Evolutionary conservation across 2,113 vertebrate genomes (phyloP).

Genomic region (Desmodus rotundus): DNA sequence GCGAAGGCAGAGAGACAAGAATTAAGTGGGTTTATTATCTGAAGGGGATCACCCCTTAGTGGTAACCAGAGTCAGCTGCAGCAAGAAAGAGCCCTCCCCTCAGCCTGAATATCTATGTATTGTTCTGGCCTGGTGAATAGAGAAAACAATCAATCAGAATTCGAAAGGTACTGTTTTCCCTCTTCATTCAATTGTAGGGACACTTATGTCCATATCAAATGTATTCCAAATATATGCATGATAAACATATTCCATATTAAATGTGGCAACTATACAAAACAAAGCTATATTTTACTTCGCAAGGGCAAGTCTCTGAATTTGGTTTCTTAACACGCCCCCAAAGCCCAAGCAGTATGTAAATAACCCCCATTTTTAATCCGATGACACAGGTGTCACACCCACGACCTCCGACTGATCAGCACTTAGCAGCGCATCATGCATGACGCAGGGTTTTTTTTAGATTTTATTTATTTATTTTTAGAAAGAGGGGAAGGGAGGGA

Average conservation of each 20-base stretch:
- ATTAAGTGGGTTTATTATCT: slow-evolving; percentile 89
- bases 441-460: no score
- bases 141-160: neutral
- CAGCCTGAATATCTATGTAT: neutral
- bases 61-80: neutral
- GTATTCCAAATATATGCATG: neutral
- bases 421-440: neutral
- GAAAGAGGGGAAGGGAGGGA: no score
- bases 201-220: neutral
- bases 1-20: slow-evolving; percentile 60
- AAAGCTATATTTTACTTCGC: neutral
- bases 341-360: neutral
- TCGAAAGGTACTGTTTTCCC: neutral
- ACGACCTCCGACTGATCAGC: neutral
- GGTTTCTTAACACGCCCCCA: neutral
- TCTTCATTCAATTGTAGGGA: neutral
- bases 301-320: neutral
- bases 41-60: slow-evolving; percentile 76
- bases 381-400: neutral
- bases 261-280: neutral
- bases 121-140: neutral
- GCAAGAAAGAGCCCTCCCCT: neutral
- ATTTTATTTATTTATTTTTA: no score
- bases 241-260: neutral
- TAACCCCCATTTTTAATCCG: neutral